Conservation (phyloP, 2,888 invertebrate species). For the Tenthredo scrophulariae region DNA sequence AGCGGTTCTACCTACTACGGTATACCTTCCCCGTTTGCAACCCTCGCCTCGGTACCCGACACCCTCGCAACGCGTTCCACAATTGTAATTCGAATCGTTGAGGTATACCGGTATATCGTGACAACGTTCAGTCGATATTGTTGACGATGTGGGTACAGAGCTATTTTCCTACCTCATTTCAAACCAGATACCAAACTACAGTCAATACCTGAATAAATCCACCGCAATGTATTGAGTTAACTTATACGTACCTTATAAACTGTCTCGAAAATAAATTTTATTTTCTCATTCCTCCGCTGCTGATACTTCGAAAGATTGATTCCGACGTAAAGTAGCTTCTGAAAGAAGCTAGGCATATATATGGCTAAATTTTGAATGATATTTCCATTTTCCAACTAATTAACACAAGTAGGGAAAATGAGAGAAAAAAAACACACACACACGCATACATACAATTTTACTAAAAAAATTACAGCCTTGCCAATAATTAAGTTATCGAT, state of each 20-base stretch:
- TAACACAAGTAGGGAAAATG: too few relatives aligned
- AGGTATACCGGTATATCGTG: slow-evolving; percentile 30
- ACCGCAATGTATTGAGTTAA: neutral
- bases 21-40: neutral
- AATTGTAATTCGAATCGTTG: slow-evolving; percentile 38
- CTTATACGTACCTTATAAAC: neutral
- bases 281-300: too few relatives aligned
- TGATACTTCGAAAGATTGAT: too few relatives aligned
- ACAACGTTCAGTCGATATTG: slow-evolving; percentile 13
- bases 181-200: neutral
- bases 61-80: neutral
- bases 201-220: neutral
- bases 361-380: too few relatives aligned
- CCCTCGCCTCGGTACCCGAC: slow-evolving; percentile 10
- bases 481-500: too few relatives aligned
- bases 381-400: too few relatives aligned
- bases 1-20: neutral
- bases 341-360: too few relatives aligned
- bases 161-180: neutral
- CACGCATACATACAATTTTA: too few relatives aligned
- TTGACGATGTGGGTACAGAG: neutral
- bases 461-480: too few relatives aligned
- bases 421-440: too few relatives aligned
- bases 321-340: too few relatives aligned
- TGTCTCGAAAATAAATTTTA: neutral